Base-by-base conservation (phyloP, 2,888 invertebrate species). In the Odontothrips loti region DNA sequence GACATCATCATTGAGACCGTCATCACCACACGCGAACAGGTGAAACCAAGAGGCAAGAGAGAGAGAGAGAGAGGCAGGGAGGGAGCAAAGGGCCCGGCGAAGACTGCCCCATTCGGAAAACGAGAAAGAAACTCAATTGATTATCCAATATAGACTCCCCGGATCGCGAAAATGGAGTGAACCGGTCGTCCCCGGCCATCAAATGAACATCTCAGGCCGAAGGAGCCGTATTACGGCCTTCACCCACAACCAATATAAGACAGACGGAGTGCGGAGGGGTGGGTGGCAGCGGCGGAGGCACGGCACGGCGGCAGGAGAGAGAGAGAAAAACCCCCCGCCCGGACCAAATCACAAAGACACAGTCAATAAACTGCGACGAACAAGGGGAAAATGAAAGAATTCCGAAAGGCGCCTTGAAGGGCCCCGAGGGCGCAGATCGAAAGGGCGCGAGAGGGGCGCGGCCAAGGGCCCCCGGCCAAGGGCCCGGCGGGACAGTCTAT, bases 381-480 rank as follows among this genome's bases (percentile, higher is more conserved):
- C 68, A 75, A 27, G 68, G 68, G 68, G 68, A 75, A 75, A 75
- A 75, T 75, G 68, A 75, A 75, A 75, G 68, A 75, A 75, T 75
- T 75, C 68, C 68, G 68, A 68, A 6, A 23, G 51, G 58, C 58
- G 58, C 34, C 34, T 43, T 43, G 15, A 20, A 51, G 51, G 15
- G 58, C 17, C 58, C 20, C 3, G 34, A 43, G 58, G 58, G 58
- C 58, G 58, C 58, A 43, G 34, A 43, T 43, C 34, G 34, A 6
- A n/a, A 3, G 63, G 23, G n/a, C n/a, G 23, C n/a, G 68, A 10
- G 51, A 58, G 58, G 58, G 58, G 6, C 20, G 15, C 58, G 58
- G 20, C 58, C 15, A 20, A 20, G 12, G 51, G 51, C 51, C 15
- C n/a, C 6, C 51, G 51, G 20, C 51, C 51, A 12, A 51, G 20